Evolutionary conservation across 1,140 invertebrate genomes (phyloP).

Genomic region (Vanessa tameamea): DNA sequence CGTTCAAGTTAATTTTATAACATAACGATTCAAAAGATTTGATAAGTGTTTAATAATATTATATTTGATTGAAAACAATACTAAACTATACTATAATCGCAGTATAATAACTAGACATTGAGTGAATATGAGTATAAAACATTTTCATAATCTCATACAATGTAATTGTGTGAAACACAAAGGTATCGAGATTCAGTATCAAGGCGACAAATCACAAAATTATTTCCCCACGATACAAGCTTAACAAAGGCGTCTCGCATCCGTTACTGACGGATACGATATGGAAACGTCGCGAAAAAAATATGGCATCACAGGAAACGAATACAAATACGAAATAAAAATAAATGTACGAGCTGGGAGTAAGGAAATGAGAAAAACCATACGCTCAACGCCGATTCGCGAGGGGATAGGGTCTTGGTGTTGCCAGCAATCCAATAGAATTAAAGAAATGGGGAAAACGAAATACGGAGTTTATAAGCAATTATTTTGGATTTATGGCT

Average conservation of each 20-base stretch:
- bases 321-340: constrained; percentile 77
- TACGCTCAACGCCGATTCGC: constrained; percentile 61
- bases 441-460: constrained; percentile 40
- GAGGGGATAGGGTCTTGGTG: constrained; percentile 49
- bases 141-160: neutral
- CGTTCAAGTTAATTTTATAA: no score
- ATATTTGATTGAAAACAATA: no score
- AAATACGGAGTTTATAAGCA: constrained; percentile 36
- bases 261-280: constrained; percentile 49
- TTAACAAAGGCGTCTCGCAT: constrained; percentile 48
- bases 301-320: constrained; percentile 70
- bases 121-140: no score
- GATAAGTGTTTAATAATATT: no score
- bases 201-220: constrained; percentile 42
- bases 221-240: constrained; percentile 39
- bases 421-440: constrained; percentile 35
- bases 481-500: constrained; percentile 31
- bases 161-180: neutral
- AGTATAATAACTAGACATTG: no score
- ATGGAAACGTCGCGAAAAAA: constrained; percentile 65
- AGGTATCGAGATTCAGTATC: constrained; percentile 5
- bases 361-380: constrained; percentile 80
- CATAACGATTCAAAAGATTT: no score
- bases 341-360: constrained; percentile 66
- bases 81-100: no score